Evolutionary conservation across 2,113 vertebrate genomes (phyloP), one percentile per base, ranked within the genome.

Genomic region (Xyrauchen texanus): DNA sequence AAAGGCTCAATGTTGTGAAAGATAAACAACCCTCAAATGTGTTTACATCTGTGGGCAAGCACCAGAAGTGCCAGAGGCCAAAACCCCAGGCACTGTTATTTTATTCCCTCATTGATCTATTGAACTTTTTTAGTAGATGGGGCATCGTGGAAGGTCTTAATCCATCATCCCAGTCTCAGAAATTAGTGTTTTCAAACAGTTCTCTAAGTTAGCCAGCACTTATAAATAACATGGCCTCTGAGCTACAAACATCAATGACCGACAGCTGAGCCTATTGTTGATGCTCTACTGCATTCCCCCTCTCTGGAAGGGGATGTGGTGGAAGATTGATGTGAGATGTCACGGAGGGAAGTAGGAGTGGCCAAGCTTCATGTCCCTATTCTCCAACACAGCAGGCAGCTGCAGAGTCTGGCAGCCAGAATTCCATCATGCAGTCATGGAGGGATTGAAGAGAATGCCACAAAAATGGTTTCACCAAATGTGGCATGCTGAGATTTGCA

Each of bases 321-420:
- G 84, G 78, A 93, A 94, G 93, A 94, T 93, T 93, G 91, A 95
- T 95, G 92, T 81, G 73, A 89, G 81, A 86, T 93, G 90, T 95
- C 93, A 93, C 86, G 57, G 82, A 89, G 91, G 93, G 92, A 94
- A 93, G 91, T 92, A 82, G 88, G 91, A 86, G 89, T 88, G 83
- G 88, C 90, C 90, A 85, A 86, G 90, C 89, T 90, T 90, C 90
- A 81, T 88, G 87, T 92, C 89, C 89, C 92, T 85, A 88, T 91
- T 89, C 90, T 91, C 81, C 82, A 76, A 83, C 93, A 88, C 92
- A 78, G 87, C 90, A 86, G 91, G 93, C 91, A 73, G 85, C 87
- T 89, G 89, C 90, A 90, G 88, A 91, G 73, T 92, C 91, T 91
- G 91, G 92, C 90, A 89, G 89, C 80, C 65, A 83, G 81, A 83